Percentiles rank a stretch among this genome's conserved stretches.
phyloP scores from a whole-genome alignment of 2,797 vertebrate species.

The Pangasius djambal region DNA sequence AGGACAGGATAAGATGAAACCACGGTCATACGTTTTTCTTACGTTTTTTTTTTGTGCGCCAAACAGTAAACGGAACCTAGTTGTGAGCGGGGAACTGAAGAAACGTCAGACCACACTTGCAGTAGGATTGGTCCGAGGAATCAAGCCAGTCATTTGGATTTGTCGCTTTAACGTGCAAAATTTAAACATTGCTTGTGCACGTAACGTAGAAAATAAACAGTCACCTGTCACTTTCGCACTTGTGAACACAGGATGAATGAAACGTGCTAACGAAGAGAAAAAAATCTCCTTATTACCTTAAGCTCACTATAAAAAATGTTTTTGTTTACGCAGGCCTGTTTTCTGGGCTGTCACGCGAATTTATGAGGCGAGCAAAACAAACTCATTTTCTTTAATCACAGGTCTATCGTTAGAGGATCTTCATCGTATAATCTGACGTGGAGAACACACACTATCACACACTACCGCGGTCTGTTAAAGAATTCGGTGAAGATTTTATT shows the following conservation, averaged over 20 bases:
- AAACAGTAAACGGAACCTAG: too few species aligned
- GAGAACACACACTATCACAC: neutral
- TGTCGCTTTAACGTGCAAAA: neutral
- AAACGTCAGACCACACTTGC: neutral
- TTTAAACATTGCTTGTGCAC: neutral
- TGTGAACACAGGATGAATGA: neutral
- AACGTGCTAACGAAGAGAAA: too few species aligned
- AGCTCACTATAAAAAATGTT: too few species aligned
- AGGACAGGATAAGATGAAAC: neutral
- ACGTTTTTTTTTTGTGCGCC: too few species aligned
- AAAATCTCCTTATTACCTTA: neutral
- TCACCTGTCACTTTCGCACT: neutral
- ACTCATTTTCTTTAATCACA: too few species aligned
- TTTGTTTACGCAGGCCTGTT: too few species aligned
- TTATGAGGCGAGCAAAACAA: neutral
- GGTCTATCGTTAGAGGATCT: too few species aligned
- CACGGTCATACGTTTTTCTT: neutral
- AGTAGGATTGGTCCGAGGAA: neutral
- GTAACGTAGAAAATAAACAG: neutral
- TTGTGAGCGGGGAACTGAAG: neutral
- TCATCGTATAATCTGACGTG: neutral
- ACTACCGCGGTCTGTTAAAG: neutral
- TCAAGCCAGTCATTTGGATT: neutral
- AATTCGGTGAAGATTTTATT: neutral
- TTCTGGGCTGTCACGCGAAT: neutral